Conservation (phyloP, 2,797 vertebrate species). For the Scyliorhinus canicula region DNA sequence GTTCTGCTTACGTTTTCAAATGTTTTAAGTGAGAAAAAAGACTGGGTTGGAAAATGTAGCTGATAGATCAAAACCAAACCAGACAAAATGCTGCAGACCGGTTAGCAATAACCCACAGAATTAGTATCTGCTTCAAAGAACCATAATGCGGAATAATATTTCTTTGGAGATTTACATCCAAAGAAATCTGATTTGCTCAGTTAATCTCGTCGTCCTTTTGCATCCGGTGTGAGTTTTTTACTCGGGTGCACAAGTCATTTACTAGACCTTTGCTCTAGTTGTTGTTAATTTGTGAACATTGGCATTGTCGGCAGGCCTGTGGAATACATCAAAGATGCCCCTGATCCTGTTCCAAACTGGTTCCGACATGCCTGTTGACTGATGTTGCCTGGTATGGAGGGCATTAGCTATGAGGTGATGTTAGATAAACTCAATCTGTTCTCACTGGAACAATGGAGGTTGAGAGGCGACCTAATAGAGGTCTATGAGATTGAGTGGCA, state of each 20-base stretch:
- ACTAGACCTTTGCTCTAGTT: background rate
- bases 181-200: background rate
- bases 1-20: background rate
- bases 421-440: too few species aligned
- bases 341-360: background rate
- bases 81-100: background rate
- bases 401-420: too few species aligned
- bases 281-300: background rate
- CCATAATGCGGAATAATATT: background rate
- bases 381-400: too few species aligned
- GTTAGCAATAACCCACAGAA: background rate
- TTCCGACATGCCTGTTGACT: too few species aligned
- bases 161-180: background rate
- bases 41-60: background rate
- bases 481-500: too few species aligned
- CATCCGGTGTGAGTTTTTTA: background rate
- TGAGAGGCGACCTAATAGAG: too few species aligned
- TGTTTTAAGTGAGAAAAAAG: background rate
- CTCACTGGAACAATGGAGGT: too few species aligned
- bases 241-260: background rate
- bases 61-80: background rate
- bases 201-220: background rate
- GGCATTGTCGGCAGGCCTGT: background rate
- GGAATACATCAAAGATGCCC: background rate
- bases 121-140: background rate